phyloP scores from a whole-genome alignment of 2,797 vertebrate genomes.

The Podargus strigoides region DNA sequence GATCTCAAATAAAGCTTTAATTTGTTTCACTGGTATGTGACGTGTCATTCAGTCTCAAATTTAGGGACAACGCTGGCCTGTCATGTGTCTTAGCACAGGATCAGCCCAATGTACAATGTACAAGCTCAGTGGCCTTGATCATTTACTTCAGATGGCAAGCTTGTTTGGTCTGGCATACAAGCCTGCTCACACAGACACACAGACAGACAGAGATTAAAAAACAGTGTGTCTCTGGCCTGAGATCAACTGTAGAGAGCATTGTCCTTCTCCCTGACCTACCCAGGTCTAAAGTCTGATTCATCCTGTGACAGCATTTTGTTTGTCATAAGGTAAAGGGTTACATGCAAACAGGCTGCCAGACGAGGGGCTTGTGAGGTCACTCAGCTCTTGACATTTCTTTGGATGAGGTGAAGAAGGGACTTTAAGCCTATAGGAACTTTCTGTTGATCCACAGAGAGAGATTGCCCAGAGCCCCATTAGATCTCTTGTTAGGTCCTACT shows the following conservation, averaged over 20 bases:
- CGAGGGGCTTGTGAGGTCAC: background rate
- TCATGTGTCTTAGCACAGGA: background rate
- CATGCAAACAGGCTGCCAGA: background rate
- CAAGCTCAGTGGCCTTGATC: background rate
- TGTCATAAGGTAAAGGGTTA: background rate
- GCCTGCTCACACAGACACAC: background rate
- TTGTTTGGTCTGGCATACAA: background rate
- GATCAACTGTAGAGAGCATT: background rate
- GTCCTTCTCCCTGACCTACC: background rate
- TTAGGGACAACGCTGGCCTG: background rate
- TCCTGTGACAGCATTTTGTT: background rate
- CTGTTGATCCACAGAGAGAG: background rate
- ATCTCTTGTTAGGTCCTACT: background rate
- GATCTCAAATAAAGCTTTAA: background rate
- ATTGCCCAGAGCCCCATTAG: background rate
- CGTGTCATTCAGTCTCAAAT: background rate
- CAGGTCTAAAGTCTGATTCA: constrained; percentile 14
- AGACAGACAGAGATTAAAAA: background rate
- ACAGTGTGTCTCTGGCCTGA: background rate
- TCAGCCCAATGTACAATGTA: background rate
- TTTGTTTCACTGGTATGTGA: background rate
- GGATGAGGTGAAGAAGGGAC: background rate
- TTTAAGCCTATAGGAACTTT: background rate
- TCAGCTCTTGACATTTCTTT: background rate
- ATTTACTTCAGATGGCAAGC: background rate